Evolutionary conservation across 2,113 vertebrate genomes (phyloP), one percentile per base, ranked within the genome.

Genomic region (Eulemur macaco): DNA sequence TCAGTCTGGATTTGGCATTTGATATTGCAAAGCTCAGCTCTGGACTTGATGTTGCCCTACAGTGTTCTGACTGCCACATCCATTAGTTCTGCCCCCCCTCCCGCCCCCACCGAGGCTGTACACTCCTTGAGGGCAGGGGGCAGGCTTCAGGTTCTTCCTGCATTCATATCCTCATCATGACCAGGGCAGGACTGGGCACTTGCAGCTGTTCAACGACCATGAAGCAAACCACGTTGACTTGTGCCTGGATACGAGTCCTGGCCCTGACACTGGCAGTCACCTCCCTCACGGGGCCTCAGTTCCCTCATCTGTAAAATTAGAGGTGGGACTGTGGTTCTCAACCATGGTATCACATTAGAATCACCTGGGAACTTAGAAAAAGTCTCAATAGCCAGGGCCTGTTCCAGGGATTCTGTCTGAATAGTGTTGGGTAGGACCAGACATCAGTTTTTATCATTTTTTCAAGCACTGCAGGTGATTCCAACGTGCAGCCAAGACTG

Each of bases 381-480:
- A 39, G n/a, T 89, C 45, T 95, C 58, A 15, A 6, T 10, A 31
- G 23, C 13, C 14, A 73, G 45, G 42, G 25, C 27, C 52, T 93
- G 21, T 13, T 50, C 23, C 25, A 34, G 27, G 39, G n/a, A 25
- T 86, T 83, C 71, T 92, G 29, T 45, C 50, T 78, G 34, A 86
- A 73, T 17, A 69, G 42, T 8, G 47, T 14, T 69, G 31, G 27
- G 50, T 64, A 25, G 31, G 73, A 82, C 12, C 1, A 11, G 58
- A 64, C 47, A 29, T 77, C 71, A 54, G 25, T 45, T 95, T 83
- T 78, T 42, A 11, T 52, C 5, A 5, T 18, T 63, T n/a, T 77
- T 56, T 50, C 7, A 74, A 82, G 14, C 47, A 27, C 88, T 90
- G 52, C 54, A 89, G 69, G 83, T 71, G 56, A 92, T 83, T 97